These are phyloP conservation scores for Danio jaintianensis DNA, from an alignment of 2,797 vertebrate genomes.

Conservation along the genomic window DNA sequence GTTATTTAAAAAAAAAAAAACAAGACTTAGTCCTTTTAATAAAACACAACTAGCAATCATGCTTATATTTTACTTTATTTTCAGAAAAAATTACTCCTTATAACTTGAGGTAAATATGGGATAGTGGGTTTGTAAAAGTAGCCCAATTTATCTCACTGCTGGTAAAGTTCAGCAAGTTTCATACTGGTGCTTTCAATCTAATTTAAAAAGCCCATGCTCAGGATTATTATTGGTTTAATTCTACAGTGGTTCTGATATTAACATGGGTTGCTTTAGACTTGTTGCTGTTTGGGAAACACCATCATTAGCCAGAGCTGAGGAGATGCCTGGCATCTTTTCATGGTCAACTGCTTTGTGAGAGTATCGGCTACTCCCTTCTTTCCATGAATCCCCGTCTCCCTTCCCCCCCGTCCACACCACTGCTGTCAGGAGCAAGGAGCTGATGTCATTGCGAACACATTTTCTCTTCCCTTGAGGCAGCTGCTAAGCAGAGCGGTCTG, in stretches of 20 bases:
- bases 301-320: slow-evolving; percentile 31
- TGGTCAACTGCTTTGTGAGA: slow-evolving; percentile 54
- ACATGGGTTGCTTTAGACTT: background rate
- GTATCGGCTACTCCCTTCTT: slow-evolving; percentile 53
- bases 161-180: background rate
- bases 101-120: too few species aligned
- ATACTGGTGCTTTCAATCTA: background rate
- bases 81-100: too few species aligned
- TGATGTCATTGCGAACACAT: slow-evolving; percentile 63
- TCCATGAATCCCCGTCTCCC: slow-evolving; percentile 42
- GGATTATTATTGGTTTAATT: background rate
- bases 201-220: slow-evolving; percentile 12
- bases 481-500: slow-evolving; percentile 49
- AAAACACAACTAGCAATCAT: too few species aligned
- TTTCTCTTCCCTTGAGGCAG: slow-evolving; percentile 50
- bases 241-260: background rate
- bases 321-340: slow-evolving; percentile 46
- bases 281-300: slow-evolving; percentile 42
- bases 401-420: slow-evolving; percentile 23
- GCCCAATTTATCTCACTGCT: background rate
- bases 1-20: too few species aligned
- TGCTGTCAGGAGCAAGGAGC: slow-evolving; percentile 38
- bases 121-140: too few species aligned
- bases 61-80: too few species aligned
- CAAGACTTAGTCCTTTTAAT: too few species aligned